Conservation (phyloP, 1,140 invertebrate genomes). For the Neotoxoptera formosana region DNA sequence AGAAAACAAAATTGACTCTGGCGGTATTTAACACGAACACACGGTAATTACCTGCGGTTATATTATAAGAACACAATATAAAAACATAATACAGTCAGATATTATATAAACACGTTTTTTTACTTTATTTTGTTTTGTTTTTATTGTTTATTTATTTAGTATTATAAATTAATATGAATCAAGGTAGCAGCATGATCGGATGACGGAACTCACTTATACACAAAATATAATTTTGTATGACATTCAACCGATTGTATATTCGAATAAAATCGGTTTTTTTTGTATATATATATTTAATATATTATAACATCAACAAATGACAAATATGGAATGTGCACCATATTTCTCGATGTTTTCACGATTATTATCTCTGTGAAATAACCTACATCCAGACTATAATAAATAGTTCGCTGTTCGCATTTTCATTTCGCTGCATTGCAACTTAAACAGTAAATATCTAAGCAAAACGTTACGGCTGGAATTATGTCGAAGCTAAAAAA, state of each 20-base stretch:
- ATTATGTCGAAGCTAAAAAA: not conserved
- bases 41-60: slow-evolving; percentile 4
- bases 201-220: not conserved
- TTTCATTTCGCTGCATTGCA: not conserved
- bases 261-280: not conserved
- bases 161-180: not conserved
- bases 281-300: not conserved
- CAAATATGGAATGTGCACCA: not conserved
- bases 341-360: not conserved
- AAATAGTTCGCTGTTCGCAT: not conserved
- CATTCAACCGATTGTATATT: not conserved
- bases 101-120: not conserved
- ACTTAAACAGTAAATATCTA: not conserved
- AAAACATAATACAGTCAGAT: not conserved
- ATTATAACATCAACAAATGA: not conserved
- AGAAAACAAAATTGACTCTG: not conserved
- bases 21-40: not conserved
- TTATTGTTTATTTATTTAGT: not conserved
- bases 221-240: not conserved
- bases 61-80: slow-evolving; percentile 1
- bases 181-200: not conserved
- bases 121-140: not conserved
- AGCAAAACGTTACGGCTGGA: not conserved
- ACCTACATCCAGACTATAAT: not conserved
- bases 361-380: not conserved